Conservation (phyloP, 2,888 invertebrate genomes). For the Gerris lacustris region DNA sequence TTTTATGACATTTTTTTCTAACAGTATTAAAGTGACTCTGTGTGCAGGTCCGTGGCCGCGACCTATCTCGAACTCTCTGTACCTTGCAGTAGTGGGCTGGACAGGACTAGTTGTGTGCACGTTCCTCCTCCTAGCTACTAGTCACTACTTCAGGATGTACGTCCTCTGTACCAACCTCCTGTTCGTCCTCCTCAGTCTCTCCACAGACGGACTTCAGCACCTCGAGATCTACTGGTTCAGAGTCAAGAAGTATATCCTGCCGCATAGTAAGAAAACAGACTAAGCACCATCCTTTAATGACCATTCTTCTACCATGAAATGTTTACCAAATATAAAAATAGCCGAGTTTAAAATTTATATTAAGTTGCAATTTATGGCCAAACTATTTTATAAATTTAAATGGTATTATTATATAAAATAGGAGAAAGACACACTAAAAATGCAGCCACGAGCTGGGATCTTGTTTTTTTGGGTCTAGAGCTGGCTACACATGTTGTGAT, state of each 20-base stretch:
- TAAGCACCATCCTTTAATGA: background rate
- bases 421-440: too few species aligned
- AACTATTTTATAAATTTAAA: too few species aligned
- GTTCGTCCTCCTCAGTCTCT: slow-evolving; percentile 24
- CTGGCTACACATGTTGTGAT: too few species aligned
- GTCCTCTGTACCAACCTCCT: slow-evolving; percentile 18
- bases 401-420: too few species aligned
- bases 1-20: too few species aligned
- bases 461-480: too few species aligned
- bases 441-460: too few species aligned
- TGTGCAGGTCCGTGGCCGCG: slow-evolving; percentile 18
- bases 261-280: background rate
- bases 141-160: slow-evolving; percentile 21
- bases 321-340: too few species aligned
- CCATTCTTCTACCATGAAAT: too few species aligned
- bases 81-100: slow-evolving; percentile 53
- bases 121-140: slow-evolving; percentile 21
- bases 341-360: too few species aligned
- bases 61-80: slow-evolving; percentile 36
- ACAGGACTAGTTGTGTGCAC: slow-evolving; percentile 34
- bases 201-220: slow-evolving; percentile 26
- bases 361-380: too few species aligned
- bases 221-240: slow-evolving; percentile 25
- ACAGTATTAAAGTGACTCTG: too few species aligned
- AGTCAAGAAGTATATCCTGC: slow-evolving; percentile 6